Evolutionary conservation across 2,888 invertebrate genomes (phyloP).

Genomic region (Andrena fulva): DNA sequence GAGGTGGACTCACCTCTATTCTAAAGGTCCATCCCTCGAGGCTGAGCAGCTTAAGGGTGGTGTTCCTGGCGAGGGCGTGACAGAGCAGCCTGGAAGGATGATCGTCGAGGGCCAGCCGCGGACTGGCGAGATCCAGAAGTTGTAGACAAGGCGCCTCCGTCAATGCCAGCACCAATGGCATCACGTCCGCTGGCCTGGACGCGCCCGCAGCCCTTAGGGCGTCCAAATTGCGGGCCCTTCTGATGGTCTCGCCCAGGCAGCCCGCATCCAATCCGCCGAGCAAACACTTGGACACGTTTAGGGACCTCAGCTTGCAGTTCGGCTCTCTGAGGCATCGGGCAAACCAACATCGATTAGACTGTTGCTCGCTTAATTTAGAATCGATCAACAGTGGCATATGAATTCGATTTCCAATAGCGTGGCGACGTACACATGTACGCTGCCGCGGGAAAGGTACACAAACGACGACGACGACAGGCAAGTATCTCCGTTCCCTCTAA

Average conservation of each 20-base stretch:
- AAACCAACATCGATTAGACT: conserved; percentile 48
- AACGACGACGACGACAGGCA: conserved; percentile 2
- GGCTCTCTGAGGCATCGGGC: conserved; percentile 82
- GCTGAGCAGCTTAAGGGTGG: conserved; percentile 85
- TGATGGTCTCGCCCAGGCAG: conserved; percentile 86
- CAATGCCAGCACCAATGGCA: conserved; percentile 86
- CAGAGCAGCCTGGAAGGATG: conserved; percentile 85
- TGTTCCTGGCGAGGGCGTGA: conserved; percentile 85
- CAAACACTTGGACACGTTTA: conserved; percentile 87
- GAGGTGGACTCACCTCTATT: conserved; percentile 84
- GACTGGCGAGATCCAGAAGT: conserved; percentile 86
- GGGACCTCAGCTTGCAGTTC: conserved; percentile 85
- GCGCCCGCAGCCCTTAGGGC: conserved; percentile 86
- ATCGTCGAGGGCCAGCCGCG: conserved; percentile 86
- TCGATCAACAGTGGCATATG: not conserved
- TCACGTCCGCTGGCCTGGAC: conserved; percentile 86
- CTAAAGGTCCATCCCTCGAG: conserved; percentile 87
- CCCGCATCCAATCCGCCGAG: conserved; percentile 86
- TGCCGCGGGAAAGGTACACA: not conserved
- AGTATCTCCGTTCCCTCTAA: not conserved
- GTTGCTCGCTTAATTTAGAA: conserved; percentile 12
- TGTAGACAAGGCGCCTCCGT: conserved; percentile 86
- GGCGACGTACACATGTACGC: not conserved
- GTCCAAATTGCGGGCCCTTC: conserved; percentile 85
- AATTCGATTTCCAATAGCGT: not conserved